Evolutionary conservation across 2,888 invertebrate species (phyloP), one percentile per base, ranked within the genome.

Genomic region (Zygogramma bicolorata): DNA sequence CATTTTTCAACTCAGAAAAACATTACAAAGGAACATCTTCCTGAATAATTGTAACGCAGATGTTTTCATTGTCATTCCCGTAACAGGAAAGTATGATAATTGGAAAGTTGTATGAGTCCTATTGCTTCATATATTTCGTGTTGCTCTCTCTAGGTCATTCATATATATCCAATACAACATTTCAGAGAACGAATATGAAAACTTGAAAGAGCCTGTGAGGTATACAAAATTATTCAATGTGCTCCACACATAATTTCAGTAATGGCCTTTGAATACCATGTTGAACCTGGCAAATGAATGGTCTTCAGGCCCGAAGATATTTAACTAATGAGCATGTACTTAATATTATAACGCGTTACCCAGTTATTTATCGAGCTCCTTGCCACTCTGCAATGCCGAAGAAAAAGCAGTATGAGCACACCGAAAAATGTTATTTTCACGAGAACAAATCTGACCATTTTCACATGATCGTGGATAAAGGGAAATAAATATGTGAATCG

Each of bases 271-370:
- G 42, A 40, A 62, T 62, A 8, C 25, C 27, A 22, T 13, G 34
- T 40, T 42, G 10, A 62, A 62, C 25, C 42, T 40, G 20, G 42
- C 42, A 62, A 62, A 42, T 27, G 42, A 42, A 27, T 3, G 34
- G 38, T 18, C 25, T 25, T 15, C 62, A 18, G 6, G 62, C 62
- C 42, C 18, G 18, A 10, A 61, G 42, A 62, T 42, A 42, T 62
- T 62, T 5, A 29, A 62, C 62, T 62, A 62, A 62, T 62, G 62
- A 62, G 42, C 40, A 62, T 62, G 40, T 62, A 62, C 27, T 62
- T 42, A 42, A 62, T 34, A 62, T 40, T 40, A 61, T 20, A 62
- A 40, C 27, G 25, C 38, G 25, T 25, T 40, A 18, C 18, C n/a
- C 40, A 42, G 25, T 42, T 42, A 42, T 42, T 42, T n/a, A 62